phyloP scores from a whole-genome alignment of 1,140 invertebrate genomes.

The Diprion similis region DNA sequence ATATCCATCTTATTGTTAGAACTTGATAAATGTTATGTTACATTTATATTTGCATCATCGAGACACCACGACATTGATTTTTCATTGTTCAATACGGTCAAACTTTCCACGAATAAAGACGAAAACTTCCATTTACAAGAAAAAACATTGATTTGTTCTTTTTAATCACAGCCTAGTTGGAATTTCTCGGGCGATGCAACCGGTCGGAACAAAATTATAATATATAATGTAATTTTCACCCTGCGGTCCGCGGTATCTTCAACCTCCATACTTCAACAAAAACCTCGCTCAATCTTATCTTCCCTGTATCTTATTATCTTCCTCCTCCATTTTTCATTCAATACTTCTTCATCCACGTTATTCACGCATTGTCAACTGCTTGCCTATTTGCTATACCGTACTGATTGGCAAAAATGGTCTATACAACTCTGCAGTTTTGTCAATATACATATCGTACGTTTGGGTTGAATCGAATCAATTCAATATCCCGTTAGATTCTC shows the following conservation, averaged over 20 bases:
- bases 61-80: constrained; percentile 1
- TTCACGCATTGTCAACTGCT: not conserved
- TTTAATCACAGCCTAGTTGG: constrained; percentile 51
- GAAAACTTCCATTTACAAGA: not conserved
- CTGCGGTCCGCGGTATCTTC: constrained; percentile 3
- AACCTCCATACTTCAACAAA: not conserved
- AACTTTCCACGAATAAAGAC: constrained; percentile 4
- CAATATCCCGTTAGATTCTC: no score
- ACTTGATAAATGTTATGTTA: not conserved
- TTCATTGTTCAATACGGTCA: not conserved
- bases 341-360: not conserved
- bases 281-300: not conserved
- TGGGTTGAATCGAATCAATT: no score
- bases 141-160: constrained; percentile 15
- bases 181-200: constrained; percentile 35
- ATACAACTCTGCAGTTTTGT: not conserved
- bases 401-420: not conserved
- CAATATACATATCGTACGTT: no score
- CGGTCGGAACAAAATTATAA: not conserved
- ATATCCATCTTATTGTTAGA: not conserved
- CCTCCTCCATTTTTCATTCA: not conserved
- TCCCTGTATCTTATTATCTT: not conserved
- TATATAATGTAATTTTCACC: not conserved
- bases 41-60: constrained; percentile 1
- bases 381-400: constrained; percentile 2